Conservation (phyloP, 2,888 invertebrate species). For the Oscheius sp. region DNA sequence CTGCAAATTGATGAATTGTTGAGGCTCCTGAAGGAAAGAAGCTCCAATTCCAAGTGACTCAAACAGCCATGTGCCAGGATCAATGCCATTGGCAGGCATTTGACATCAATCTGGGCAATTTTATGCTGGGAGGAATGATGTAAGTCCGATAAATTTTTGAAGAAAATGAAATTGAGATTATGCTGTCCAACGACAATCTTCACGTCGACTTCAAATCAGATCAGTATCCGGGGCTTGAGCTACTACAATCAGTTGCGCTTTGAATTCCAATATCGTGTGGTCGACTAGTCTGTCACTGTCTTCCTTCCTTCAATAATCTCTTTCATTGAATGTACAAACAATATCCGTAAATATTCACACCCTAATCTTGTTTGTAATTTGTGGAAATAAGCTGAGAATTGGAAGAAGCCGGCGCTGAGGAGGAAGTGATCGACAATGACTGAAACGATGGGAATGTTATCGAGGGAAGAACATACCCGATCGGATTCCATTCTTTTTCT, state of each 20-base stretch:
- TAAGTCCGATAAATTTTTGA: background rate
- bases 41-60: conserved; percentile 29
- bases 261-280: conserved; percentile 10
- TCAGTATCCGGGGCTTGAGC: conserved; percentile 5
- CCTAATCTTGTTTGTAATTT: conserved; percentile 10
- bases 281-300: background rate
- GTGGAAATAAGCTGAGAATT: background rate
- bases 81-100: conserved; percentile 22
- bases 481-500: conserved; percentile 32
- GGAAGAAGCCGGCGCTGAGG: background rate
- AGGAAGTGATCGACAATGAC: background rate
- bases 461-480: background rate
- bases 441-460: background rate
- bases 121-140: conserved; percentile 24
- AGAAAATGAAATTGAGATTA: conserved; percentile 9
- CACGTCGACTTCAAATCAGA: conserved; percentile 9
- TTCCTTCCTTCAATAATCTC: background rate
- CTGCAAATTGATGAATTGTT: background rate
- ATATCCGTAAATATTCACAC: background rate
- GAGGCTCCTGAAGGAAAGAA: conserved; percentile 22
- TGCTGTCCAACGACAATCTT: conserved; percentile 14
- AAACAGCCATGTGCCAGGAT: conserved; percentile 13
- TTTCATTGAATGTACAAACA: conserved; percentile 4
- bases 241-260: conserved; percentile 18
- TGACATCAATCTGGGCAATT: conserved; percentile 28